These are phyloP conservation scores for Bos taurus DNA, from an alignment of 2,113 vertebrate species.

Conservation along the genomic window DNA sequence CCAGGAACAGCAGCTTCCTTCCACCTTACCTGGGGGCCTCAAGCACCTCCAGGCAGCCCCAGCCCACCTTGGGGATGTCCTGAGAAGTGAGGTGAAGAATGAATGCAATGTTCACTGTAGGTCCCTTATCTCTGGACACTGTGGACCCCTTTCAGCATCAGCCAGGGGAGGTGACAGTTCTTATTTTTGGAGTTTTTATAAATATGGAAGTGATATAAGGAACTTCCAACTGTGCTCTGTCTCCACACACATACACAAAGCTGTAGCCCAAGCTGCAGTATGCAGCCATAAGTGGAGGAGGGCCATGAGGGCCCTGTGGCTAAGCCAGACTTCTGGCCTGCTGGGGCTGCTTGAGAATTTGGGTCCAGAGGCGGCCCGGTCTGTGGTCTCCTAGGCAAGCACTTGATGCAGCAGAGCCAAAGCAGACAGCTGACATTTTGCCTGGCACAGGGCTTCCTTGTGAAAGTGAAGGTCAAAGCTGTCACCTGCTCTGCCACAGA, in stretches of 20 bases:
- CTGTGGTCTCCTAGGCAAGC: neutral
- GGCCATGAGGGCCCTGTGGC: neutral
- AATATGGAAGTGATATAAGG: neutral
- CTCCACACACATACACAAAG: neutral
- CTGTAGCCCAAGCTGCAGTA: neutral
- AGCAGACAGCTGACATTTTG: constrained; percentile 42
- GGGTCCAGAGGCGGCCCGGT: neutral
- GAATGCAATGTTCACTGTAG: neutral
- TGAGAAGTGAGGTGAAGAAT: neutral
- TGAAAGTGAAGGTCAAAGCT: constrained; percentile 55
- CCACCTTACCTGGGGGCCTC: neutral
- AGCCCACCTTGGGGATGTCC: neutral
- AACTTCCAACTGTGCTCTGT: neutral
- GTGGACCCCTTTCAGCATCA: neutral
- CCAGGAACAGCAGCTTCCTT: neutral
- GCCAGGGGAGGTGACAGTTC: neutral
- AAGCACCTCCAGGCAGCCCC: neutral
- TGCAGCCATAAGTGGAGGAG: neutral
- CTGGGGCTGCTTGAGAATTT: constrained; percentile 1
- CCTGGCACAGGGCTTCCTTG: neutral
- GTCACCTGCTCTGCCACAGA: neutral
- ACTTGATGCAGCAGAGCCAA: constrained; percentile 12
- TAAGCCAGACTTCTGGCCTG: neutral
- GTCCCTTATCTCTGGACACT: neutral
- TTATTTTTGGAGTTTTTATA: neutral